phyloP scores from a whole-genome alignment of 2,888 invertebrate genomes.

The Globia sparganii region DNA sequence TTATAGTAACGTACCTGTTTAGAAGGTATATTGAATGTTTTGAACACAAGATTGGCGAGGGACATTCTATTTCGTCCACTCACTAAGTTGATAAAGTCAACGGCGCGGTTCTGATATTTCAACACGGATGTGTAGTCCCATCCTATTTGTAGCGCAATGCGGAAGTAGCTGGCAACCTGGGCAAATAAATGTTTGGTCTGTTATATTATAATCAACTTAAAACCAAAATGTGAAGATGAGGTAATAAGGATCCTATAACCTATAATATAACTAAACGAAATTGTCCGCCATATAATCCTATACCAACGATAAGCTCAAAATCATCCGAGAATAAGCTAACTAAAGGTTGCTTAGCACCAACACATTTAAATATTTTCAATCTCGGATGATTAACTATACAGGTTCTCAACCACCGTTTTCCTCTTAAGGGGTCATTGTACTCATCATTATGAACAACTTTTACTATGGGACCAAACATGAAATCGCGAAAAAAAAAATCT shows the following conservation, averaged over 20 bases:
- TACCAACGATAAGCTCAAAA: not conserved
- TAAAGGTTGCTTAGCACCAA: not conserved
- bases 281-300: not conserved
- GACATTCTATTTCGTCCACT: conserved; percentile 87
- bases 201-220: not conserved
- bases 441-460: no score
- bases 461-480: no score
- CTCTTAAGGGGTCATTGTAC: no score
- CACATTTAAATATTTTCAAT: not conserved
- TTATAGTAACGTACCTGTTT: conserved; percentile 71
- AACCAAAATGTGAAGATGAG: not conserved
- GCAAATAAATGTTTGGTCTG: not conserved
- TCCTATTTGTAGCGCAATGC: conserved; percentile 87
- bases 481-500: no score
- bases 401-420: no score
- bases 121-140: conserved; percentile 86
- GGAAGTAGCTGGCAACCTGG: conserved; percentile 85
- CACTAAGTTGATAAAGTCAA: conserved; percentile 87
- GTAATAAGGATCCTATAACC: not conserved
- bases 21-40: conserved; percentile 85
- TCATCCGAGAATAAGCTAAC: not conserved
- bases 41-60: conserved; percentile 86
- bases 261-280: no score
- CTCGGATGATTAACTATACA: not conserved
- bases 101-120: conserved; percentile 84